Evolutionary conservation across 2,888 invertebrate genomes (phyloP).

Genomic region (Malthinus flaveolus): DNA sequence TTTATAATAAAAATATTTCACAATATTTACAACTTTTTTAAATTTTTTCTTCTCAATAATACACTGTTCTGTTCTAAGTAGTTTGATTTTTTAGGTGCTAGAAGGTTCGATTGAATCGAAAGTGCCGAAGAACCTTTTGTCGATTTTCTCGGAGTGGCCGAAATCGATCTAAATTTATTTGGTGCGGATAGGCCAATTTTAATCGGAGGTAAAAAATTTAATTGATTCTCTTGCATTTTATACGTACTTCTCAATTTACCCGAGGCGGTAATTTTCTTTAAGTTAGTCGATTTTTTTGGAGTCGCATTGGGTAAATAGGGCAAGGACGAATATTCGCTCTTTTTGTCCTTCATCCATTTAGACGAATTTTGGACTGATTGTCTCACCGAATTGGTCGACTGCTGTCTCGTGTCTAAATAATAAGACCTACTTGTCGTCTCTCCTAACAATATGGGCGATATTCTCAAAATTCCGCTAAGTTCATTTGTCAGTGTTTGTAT

Average conservation of each 20-base stretch:
- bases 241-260: constrained; percentile 18
- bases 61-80: constrained; percentile 1
- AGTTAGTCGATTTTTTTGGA: constrained; percentile 30
- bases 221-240: constrained; percentile 25
- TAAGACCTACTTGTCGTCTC: constrained; percentile 6
- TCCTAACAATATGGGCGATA: constrained; percentile 15
- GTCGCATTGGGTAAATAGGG: constrained; percentile 40
- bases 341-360: constrained; percentile 30
- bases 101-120: constrained; percentile 5
- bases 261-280: constrained; percentile 8
- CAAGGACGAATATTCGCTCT: constrained; percentile 41
- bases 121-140: constrained; percentile 26
- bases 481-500: background rate
- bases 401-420: constrained; percentile 16
- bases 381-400: constrained; percentile 22
- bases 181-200: constrained; percentile 32
- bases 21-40: background rate
- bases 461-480: constrained; percentile 14
- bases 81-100: background rate
- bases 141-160: constrained; percentile 44
- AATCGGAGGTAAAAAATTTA: constrained; percentile 44
- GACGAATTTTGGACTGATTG: constrained; percentile 30
- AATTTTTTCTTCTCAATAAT: no score
- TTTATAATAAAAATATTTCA: constrained; percentile 6
- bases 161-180: constrained; percentile 45